These are phyloP conservation scores for Cossypha polioptera DNA, from an alignment of 2,797 vertebrate species.

Conservation along the genomic window DNA sequence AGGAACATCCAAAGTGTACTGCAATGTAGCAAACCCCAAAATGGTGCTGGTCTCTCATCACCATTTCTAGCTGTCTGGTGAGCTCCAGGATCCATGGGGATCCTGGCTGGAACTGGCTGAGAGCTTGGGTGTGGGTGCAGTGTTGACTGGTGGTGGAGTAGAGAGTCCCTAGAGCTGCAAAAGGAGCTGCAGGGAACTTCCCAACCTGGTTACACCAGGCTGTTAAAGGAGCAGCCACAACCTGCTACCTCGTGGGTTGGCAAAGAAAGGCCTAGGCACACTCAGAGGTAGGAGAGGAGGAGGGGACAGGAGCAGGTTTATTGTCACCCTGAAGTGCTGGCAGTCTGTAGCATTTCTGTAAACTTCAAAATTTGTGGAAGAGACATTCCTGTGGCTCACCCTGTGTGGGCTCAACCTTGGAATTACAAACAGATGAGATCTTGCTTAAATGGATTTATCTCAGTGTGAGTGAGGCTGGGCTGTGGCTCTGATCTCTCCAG, in stretches of 20 bases:
- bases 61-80: background rate
- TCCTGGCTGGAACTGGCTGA: background rate
- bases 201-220: fast-evolving
- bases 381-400: background rate
- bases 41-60: background rate
- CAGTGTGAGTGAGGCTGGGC: background rate
- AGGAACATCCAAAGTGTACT: background rate
- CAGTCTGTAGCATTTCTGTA: background rate
- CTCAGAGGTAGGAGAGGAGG: background rate
- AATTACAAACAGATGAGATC: background rate
- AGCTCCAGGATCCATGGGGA: background rate
- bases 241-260: background rate
- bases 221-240: background rate
- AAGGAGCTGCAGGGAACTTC: background rate
- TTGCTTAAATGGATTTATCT: background rate
- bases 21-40: fast-evolving
- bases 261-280: too few relatives aligned
- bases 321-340: background rate
- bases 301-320: background rate
- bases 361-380: background rate
- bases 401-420: background rate
- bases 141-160: background rate
- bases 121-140: background rate
- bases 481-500: background rate
- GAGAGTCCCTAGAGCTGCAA: background rate